A percentile compares a stretch with the other conserved stretches of the same genome.
Evolutionary conservation across 2,888 invertebrate species (phyloP).

Genomic region (Dioctria rufipes): DNA sequence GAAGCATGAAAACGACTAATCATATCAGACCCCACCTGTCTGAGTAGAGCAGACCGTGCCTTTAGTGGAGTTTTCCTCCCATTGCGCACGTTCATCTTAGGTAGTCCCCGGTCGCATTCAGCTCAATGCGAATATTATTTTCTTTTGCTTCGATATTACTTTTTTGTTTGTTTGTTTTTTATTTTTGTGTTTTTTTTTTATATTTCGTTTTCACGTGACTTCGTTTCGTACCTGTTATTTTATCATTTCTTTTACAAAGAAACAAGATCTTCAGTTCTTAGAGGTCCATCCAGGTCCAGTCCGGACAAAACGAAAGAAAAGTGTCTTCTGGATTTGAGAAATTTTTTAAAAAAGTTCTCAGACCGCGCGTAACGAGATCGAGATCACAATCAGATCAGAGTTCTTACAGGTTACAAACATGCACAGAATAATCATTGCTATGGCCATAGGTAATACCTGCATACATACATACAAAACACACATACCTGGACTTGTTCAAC

Average conservation of each 20-base stretch:
- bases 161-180: background rate
- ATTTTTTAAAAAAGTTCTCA: background rate
- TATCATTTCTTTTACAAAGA: background rate
- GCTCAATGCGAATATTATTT: background rate
- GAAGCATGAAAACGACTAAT: constrained; percentile 19
- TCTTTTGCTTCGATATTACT: too few species aligned
- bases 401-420: too few species aligned
- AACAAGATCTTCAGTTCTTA: background rate
- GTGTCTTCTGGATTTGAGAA: background rate
- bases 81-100: background rate
- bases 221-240: background rate
- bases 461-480: background rate
- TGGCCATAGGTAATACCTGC: background rate
- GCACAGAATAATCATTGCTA: too few species aligned
- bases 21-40: constrained; percentile 22
- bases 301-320: background rate
- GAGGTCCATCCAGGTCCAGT: background rate
- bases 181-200: background rate
- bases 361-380: background rate
- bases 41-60: constrained; percentile 11
- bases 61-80: background rate
- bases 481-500: background rate
- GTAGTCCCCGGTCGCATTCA: background rate
- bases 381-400: too few species aligned
- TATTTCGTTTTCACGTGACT: background rate